A percentile compares a stretch with the other conserved stretches of the same genome.
Evolutionary conservation across 1,140 invertebrate species (phyloP).

Genomic region (Triops longicaudatus): DNA sequence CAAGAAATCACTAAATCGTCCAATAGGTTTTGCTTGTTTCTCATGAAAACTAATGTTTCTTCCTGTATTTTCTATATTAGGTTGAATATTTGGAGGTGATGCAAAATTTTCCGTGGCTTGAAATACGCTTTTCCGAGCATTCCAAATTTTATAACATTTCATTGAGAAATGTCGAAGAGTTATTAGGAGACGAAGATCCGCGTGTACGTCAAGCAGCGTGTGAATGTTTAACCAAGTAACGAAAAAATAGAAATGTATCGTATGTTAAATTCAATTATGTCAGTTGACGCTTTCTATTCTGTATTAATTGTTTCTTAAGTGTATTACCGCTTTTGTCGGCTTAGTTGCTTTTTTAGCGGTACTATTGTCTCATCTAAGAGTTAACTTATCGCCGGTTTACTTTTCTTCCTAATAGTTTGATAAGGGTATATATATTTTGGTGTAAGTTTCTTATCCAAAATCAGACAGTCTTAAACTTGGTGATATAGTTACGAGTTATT

Average conservation of each 20-base stretch:
- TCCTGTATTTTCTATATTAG: not conserved
- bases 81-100: conserved; percentile 3
- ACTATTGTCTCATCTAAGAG: too few species aligned
- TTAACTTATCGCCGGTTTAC: too few species aligned
- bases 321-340: not conserved
- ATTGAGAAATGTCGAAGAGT: conserved; percentile 15
- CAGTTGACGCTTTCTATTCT: not conserved
- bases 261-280: not conserved
- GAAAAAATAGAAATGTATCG: not conserved
- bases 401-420: too few species aligned
- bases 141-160: conserved; percentile 14
- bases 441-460: too few species aligned
- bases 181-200: conserved; percentile 29
- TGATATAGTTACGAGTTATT: too few species aligned
- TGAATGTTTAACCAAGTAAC: conserved; percentile 18
- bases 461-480: too few species aligned
- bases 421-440: too few species aligned
- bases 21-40: not conserved
- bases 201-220: conserved; percentile 27
- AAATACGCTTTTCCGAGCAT: not conserved
- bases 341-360: not conserved
- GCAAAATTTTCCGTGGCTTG: not conserved
- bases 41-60: not conserved
- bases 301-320: not conserved
- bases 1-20: not conserved